A percentile compares a stretch with the other conserved stretches of the same genome.
phyloP scores from a whole-genome alignment of 2,113 vertebrate genomes.

The Xenotilapia leptura region DNA sequence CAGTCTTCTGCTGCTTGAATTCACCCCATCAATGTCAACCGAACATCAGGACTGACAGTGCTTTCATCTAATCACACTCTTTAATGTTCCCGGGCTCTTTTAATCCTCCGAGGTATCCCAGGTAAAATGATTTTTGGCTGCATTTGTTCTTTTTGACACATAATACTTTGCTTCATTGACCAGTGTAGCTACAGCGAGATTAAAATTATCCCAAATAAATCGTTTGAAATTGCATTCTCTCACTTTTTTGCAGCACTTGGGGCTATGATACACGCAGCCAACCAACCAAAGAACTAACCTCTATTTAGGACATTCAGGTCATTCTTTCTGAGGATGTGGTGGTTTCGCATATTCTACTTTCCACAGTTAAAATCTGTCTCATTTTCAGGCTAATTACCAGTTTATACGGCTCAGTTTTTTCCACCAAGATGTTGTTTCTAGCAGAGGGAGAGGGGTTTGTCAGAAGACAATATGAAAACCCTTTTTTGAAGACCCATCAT shows the following conservation, averaged over 20 bases:
- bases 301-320: background rate
- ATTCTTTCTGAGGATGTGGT: background rate
- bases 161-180: constrained; percentile 28
- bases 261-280: background rate
- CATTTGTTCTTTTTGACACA: constrained; percentile 43
- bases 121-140: constrained; percentile 14
- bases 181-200: background rate
- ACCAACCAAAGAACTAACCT: background rate
- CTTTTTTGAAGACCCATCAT: background rate
- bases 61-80: constrained; percentile 57
- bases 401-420: background rate
- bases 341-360: background rate
- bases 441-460: background rate
- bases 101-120: background rate
- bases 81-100: constrained; percentile 45
- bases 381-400: background rate
- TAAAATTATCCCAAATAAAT: constrained; percentile 4
- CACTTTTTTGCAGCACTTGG: background rate
- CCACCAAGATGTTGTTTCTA: background rate
- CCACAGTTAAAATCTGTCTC: background rate
- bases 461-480: background rate
- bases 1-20: background rate
- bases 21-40: constrained; percentile 43
- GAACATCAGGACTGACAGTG: constrained; percentile 40
- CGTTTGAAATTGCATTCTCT: background rate